Evolutionary conservation across 2,113 vertebrate species (phyloP).

Genomic region (Barbus barbus): DNA sequence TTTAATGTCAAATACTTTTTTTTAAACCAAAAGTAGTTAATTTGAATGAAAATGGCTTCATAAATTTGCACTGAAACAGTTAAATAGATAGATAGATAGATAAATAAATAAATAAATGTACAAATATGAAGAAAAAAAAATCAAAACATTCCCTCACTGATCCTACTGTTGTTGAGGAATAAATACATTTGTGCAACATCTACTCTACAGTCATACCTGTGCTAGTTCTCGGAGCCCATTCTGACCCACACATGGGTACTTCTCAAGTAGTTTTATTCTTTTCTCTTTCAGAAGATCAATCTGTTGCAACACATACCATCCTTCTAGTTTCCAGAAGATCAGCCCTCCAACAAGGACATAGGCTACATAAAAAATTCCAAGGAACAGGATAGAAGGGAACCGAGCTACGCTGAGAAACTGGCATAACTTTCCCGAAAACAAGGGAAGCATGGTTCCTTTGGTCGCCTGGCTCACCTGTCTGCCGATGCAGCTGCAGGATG

Average conservation of each 20-base stretch:
- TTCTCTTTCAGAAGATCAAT: slow-evolving; percentile 57
- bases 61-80: neutral
- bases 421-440: slow-evolving; percentile 5
- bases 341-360: slow-evolving; percentile 82
- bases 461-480: slow-evolving; percentile 23
- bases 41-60: neutral
- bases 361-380: slow-evolving; percentile 74
- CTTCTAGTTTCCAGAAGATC: slow-evolving; percentile 83
- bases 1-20: neutral
- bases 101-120: too few species aligned
- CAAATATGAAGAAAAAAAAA: too few species aligned
- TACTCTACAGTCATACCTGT: slow-evolving; percentile 72
- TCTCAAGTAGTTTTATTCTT: slow-evolving; percentile 69
- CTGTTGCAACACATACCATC: slow-evolving; percentile 59
- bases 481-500: slow-evolving; percentile 1
- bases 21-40: neutral
- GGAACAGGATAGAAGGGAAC: slow-evolving; percentile 69
- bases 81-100: too few species aligned
- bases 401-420: slow-evolving; percentile 33
- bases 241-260: slow-evolving; percentile 70
- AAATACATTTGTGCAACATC: neutral
- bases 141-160: neutral
- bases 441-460: slow-evolving; percentile 36
- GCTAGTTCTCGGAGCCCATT: slow-evolving; percentile 51
- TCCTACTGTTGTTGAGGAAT: neutral